These are phyloP conservation scores for Pristis pectinata DNA, from an alignment of 2,797 vertebrate species.

Conservation along the genomic window DNA sequence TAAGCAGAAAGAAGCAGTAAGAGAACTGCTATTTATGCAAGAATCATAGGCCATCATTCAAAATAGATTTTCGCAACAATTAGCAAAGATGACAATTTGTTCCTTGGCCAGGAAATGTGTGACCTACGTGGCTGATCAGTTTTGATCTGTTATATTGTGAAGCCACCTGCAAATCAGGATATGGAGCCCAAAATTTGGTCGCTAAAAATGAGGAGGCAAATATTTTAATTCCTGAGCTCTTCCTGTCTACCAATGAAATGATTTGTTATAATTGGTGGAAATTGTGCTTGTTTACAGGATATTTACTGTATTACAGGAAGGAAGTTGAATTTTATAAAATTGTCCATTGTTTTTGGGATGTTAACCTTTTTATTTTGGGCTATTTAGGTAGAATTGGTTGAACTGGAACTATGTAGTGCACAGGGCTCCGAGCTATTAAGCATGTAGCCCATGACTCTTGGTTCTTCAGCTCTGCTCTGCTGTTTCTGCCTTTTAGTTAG, in stretches of 20 bases:
- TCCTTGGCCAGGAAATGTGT: not conserved
- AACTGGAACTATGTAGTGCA: constrained; percentile 38
- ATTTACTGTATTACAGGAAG: constrained; percentile 66
- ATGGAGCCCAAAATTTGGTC: constrained; percentile 43
- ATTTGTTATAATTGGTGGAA: constrained; percentile 45
- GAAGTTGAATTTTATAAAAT: constrained; percentile 52
- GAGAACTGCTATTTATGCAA: too few species aligned
- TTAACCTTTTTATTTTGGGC: constrained; percentile 40
- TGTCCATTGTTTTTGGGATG: constrained; percentile 1
- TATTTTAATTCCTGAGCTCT: constrained; percentile 44
- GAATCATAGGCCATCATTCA: too few species aligned
- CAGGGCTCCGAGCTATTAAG: not conserved
- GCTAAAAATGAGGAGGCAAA: not conserved
- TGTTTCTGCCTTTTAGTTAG: not conserved
- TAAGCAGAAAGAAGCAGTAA: not conserved
- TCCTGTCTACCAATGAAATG: constrained; percentile 53
- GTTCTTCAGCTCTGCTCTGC: not conserved
- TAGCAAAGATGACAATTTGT: not conserved
- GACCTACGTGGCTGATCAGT: not conserved
- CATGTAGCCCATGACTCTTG: not conserved
- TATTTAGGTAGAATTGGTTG: not conserved
- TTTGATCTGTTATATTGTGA: not conserved
- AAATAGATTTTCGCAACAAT: not conserved
- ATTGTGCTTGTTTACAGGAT: constrained; percentile 54
- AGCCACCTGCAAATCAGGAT: constrained; percentile 50